Conservation (phyloP, 1,140 invertebrate genomes). For the Plutomurus gul region DNA sequence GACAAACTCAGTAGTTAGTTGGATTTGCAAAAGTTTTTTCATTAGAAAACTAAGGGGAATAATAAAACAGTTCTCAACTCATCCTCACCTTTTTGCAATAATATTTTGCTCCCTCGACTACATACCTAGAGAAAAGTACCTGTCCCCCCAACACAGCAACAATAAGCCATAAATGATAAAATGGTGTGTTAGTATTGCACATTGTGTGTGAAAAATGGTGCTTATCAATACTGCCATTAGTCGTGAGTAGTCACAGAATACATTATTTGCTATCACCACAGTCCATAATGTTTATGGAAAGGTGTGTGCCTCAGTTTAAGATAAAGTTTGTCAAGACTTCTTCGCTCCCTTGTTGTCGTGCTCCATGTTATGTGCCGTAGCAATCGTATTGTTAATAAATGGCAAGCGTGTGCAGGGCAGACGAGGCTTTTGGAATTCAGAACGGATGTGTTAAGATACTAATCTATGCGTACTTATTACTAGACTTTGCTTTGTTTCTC, state of each 20-base stretch:
- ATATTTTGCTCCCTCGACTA: background rate
- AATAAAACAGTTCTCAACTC: background rate
- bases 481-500: no score
- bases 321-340: no score
- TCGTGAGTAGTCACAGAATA: no score
- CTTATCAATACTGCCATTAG: background rate
- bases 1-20: background rate
- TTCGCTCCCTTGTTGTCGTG: no score
- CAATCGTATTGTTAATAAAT: background rate
- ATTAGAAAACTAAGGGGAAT: background rate
- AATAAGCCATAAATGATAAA: no score
- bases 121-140: no score
- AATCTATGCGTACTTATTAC: no score
- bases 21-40: background rate
- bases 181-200: background rate
- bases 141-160: no score
- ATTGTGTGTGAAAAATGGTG: background rate
- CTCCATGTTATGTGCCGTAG: background rate
- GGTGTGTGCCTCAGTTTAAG: no score
- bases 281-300: no score
- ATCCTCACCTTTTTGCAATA: background rate
- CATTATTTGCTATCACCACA: no score
- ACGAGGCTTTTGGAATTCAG: constrained; percentile 7
- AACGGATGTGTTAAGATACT: constrained; percentile 21
- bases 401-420: background rate